Base-by-base conservation (phyloP, 2,888 invertebrate genomes). In the Eupeodes latifasciatus region DNA sequence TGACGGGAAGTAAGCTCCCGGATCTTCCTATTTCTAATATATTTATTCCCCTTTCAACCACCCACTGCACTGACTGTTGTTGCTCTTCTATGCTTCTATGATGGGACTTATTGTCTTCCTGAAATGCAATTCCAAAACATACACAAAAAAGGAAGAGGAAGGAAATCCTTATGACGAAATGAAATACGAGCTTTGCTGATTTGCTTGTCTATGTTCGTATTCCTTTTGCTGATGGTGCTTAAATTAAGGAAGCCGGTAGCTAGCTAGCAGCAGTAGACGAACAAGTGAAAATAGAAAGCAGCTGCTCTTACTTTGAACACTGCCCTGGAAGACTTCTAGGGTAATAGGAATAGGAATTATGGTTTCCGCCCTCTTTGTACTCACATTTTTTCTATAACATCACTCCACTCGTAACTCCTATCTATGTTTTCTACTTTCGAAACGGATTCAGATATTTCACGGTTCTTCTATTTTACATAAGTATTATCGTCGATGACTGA, bases 1-100 rank as follows among this genome's bases (percentile, higher is more conserved):
- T 87, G 84, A 77, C 84, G 87, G 83, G 80, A 87, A 87, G 74
- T 84, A 87, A 87, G 87, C 87, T 84, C 72, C 84, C 77, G 77
- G 84, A 84, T 87, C 77, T 87, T 67, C 72, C 84, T 84, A 83
- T 72, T 40, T 79, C 72, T 80, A 66, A 36, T 77, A 67, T 78
- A 77, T 62, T 72, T 78, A 61, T 62, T 49, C 19, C 12, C 61
- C 34, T 55, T 40, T 61, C 12, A 7, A 9, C 40, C 40, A 40
- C 40, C 40, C 19, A 53, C 9, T 72, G 55, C 55, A 72, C 67
- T 83, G 72, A 72, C 67, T 83, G 72, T 84, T 84, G 77, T 74
- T 81, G 61, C 72, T 62, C 16, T 34, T 64, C 62, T 71, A 40
- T 16, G 27, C 3, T 27, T 27, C 27, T 27, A 27, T 27, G 27